phyloP scores from a whole-genome alignment of 2,113 vertebrate genomes.

The Fulica atra region DNA sequence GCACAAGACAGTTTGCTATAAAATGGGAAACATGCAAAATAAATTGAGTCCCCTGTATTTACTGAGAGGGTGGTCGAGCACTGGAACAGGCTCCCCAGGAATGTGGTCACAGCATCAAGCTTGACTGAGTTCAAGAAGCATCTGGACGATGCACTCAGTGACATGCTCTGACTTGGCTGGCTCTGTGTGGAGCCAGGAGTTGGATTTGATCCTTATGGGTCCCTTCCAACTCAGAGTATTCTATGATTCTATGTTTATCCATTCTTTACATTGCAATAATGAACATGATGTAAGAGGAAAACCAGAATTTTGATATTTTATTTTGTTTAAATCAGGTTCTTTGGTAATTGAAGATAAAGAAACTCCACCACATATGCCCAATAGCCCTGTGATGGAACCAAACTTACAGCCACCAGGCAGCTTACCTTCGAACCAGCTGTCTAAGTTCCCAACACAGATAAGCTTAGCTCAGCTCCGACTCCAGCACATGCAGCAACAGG shows the following conservation, averaged over 20 bases:
- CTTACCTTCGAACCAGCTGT: constrained; percentile 79
- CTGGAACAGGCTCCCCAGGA: no score
- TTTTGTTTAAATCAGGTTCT: constrained; percentile 76
- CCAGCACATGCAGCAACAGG: constrained; percentile 86
- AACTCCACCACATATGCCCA: constrained; percentile 73
- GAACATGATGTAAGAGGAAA: neutral
- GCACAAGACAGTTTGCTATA: neutral
- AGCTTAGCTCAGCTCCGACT: constrained; percentile 84
- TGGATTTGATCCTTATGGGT: no score
- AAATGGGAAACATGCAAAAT: neutral
- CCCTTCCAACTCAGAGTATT: no score
- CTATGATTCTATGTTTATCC: neutral
- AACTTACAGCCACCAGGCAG: constrained; percentile 74
- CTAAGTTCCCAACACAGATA: constrained; percentile 84
- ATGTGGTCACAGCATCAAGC: no score
- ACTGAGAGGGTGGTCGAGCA: no score
- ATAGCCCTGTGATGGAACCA: constrained; percentile 73
- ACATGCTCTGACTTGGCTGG: no score
- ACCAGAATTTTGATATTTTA: neutral
- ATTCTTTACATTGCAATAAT: neutral
- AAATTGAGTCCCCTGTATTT: neutral
- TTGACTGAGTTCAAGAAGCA: no score
- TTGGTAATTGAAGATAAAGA: constrained; percentile 83
- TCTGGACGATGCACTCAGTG: no score
- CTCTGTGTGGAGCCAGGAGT: no score